Evolutionary conservation across 2,888 invertebrate species (phyloP).

Genomic region (Esperia sulphurella): DNA sequence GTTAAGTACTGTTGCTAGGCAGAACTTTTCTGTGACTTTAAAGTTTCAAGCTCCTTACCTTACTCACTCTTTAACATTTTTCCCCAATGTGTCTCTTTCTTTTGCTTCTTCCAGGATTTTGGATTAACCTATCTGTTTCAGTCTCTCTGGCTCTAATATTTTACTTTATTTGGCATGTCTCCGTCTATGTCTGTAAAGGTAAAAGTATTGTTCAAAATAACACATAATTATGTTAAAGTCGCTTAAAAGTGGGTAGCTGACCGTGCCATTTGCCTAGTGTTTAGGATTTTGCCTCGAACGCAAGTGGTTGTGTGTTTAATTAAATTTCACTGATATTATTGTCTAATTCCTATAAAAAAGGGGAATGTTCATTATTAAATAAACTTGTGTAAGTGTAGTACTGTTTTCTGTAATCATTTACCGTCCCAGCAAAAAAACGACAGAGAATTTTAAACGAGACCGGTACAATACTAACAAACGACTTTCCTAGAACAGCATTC

Average conservation of each 20-base stretch:
- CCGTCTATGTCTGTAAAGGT: no score
- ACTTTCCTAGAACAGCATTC: slow-evolving; percentile 12
- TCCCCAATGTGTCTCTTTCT: slow-evolving; percentile 8
- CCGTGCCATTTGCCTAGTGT: no score
- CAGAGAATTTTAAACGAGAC: background rate
- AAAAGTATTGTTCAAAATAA: no score
- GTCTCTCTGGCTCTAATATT: background rate
- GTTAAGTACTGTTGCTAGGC: background rate
- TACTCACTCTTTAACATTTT: background rate
- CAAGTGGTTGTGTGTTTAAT: no score
- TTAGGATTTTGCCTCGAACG: no score
- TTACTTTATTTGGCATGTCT: no score
- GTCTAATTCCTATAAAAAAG: no score
- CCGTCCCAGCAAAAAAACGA: background rate
- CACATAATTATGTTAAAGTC: no score
- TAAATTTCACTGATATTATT: no score
- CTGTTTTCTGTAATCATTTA: no score
- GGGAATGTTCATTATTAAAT: background rate
- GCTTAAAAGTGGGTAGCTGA: no score
- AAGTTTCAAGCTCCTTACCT: background rate
- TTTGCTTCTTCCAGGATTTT: background rate
- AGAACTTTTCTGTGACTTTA: background rate
- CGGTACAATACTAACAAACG: background rate
- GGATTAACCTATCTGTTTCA: background rate
- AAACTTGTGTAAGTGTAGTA: no score